Conservation (phyloP, 2,797 vertebrate genomes). For the Galaxias olidus region DNA sequence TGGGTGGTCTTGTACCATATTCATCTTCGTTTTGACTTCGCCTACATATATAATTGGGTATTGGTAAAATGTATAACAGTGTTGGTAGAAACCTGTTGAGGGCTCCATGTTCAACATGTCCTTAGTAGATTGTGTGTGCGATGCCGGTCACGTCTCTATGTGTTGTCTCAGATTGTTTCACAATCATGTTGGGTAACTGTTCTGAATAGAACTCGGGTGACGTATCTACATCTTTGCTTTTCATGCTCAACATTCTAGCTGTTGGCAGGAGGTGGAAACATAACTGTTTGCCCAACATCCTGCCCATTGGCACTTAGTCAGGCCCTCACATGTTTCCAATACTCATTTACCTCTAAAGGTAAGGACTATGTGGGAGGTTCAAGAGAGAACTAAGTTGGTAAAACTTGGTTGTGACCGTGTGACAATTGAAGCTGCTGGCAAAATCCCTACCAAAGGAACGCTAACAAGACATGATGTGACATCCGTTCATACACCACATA, state of each 20-base stretch:
- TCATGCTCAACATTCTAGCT: background rate
- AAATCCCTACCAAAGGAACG: no score
- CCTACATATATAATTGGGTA: no score
- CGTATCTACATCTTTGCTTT: no score
- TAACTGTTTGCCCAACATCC: background rate
- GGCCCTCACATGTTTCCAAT: background rate
- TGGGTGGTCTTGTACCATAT: background rate
- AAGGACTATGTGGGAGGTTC: background rate
- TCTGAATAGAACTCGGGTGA: background rate
- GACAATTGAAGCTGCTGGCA: no score
- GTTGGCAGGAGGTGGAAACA: background rate
- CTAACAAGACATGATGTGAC: no score
- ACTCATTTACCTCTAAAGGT: background rate
- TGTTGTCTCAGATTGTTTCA: slow-evolving; percentile 5
- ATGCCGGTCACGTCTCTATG: background rate
- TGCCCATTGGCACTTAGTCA: background rate
- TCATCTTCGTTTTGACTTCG: background rate
- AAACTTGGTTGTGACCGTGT: no score
- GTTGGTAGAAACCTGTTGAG: background rate
- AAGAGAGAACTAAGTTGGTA: background rate
- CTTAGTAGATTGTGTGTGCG: background rate
- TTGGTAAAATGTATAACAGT: background rate
- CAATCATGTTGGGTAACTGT: slow-evolving; percentile 18
- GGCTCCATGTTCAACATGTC: background rate
- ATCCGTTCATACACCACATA: background rate